Evolutionary conservation across 2,888 invertebrate species (phyloP), one percentile per base, ranked within the genome.

Genomic region (Pimpla rufipes): DNA sequence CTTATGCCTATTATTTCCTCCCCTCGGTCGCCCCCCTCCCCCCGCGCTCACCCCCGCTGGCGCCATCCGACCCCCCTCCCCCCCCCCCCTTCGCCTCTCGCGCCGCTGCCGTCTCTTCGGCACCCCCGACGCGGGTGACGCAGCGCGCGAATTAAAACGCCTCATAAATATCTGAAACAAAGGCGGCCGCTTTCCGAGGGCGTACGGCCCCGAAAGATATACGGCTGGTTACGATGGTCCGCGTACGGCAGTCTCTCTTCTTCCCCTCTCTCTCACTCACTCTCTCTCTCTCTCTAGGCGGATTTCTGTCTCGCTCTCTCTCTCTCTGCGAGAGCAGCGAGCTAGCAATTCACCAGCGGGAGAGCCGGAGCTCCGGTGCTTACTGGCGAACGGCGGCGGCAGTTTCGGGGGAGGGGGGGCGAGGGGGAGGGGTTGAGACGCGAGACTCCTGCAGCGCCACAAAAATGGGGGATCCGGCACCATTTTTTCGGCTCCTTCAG

Each of bases 81-180:
- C 42, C 66, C 80, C 50, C 67, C 52, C 57, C 18, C 37, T 37
- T 35, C 11, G 2, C 55, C 77, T 77, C 62, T 79, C 52, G 50
- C 76, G 57, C 62, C 71, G 64, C 85, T 85, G 76, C 66, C 85
- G 67, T 86, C 87, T 83, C 84, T 81, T 87, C 88, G 87, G 86
- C 88, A 87, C 87, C 87, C 80, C 87, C 88, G 87, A 62, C 62
- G 88, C 87, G 90, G 89, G 89, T 90, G 91, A 91, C 91, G 91
- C 88, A 89, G 91, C 88, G 91, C 91, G 92, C 92, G 92, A 93
- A 93, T 93, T 93, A 93, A 93, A 93, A 92, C 93, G 93, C 91
- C 93, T 93, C 93, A 93, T 93, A 93, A 93, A 93, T 93, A 93
- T 93, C 93, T 91, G 92, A 93, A 93, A 93, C 93, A 93, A 93